Percentiles rank a stretch among this genome's conserved stretches.
Conservation (phyloP, 1,140 invertebrate species). For the Hylaeus volcanicus region DNA sequence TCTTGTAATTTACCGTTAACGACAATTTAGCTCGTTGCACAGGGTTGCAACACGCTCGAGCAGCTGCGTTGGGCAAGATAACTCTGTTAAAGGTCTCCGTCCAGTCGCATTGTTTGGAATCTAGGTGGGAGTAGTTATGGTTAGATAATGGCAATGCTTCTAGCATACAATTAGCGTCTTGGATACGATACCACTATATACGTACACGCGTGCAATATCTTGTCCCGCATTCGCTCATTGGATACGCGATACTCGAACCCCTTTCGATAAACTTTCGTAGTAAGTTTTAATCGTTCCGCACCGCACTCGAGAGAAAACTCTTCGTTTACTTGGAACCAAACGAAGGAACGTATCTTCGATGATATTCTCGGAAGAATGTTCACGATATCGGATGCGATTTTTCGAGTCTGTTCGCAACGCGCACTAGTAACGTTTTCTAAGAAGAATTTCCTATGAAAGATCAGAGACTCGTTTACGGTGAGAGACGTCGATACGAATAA, state of each 20-base stretch:
- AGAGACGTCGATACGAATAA: neutral
- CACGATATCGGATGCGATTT: too few species aligned
- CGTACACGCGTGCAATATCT: slow-evolving; percentile 6
- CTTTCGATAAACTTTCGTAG: neutral
- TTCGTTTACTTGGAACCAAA: too few species aligned
- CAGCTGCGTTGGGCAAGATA: slow-evolving; percentile 54
- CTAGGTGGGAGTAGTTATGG: slow-evolving; percentile 60
- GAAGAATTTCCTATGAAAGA: too few species aligned
- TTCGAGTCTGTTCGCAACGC: too few species aligned
- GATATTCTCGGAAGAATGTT: too few species aligned
- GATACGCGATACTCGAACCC: neutral
- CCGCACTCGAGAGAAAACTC: too few species aligned
- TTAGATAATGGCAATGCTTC: slow-evolving; percentile 58
- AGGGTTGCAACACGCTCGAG: slow-evolving; percentile 45
- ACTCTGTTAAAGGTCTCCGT: slow-evolving; percentile 58
- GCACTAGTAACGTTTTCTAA: too few species aligned
- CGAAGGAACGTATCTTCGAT: too few species aligned
- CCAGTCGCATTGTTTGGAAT: slow-evolving; percentile 56
- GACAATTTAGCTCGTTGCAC: slow-evolving; percentile 59
- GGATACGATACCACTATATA: slow-evolving; percentile 37
- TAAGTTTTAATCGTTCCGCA: too few species aligned
- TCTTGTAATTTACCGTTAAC: slow-evolving; percentile 54
- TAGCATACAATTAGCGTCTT: slow-evolving; percentile 52
- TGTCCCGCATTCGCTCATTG: neutral
- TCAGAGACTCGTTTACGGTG: neutral